Evolutionary conservation across 2,888 invertebrate species (phyloP).

Genomic region (Cephus rjabovi): DNA sequence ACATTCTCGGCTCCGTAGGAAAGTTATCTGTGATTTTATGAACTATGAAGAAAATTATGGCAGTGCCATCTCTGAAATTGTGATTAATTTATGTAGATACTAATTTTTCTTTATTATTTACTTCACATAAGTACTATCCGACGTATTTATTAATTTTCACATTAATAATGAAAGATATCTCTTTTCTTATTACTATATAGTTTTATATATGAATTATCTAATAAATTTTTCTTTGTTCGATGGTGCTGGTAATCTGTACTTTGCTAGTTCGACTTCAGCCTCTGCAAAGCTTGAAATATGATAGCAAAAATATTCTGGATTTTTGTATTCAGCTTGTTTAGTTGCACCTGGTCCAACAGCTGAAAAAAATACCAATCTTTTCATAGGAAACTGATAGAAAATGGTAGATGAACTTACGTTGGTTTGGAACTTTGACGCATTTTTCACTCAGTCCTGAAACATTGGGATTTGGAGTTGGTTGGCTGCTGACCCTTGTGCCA

Average conservation of each 20-base stretch:
- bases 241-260: constrained; percentile 84
- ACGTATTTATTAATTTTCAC: not conserved
- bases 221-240: constrained; percentile 68
- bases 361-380: constrained; percentile 38
- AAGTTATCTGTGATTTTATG: not conserved
- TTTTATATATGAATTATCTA: constrained; percentile 22
- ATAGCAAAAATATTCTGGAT: constrained; percentile 89
- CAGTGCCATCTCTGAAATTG: not conserved
- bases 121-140: not conserved
- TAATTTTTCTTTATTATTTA: constrained; percentile 26
- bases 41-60: not conserved
- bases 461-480: constrained; percentile 46
- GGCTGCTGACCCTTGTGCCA: not conserved
- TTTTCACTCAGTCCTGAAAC: constrained; percentile 76
- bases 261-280: constrained; percentile 87
- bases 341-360: constrained; percentile 81
- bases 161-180: not conserved
- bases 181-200: not conserved
- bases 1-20: not conserved
- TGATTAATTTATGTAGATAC: constrained; percentile 1
- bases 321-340: constrained; percentile 82
- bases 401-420: constrained; percentile 42
- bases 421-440: constrained; percentile 49
- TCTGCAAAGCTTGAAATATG: constrained; percentile 82
- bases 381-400: constrained; percentile 2